Conservation (phyloP, 2,888 invertebrate species). For the Anticlea derivata region DNA sequence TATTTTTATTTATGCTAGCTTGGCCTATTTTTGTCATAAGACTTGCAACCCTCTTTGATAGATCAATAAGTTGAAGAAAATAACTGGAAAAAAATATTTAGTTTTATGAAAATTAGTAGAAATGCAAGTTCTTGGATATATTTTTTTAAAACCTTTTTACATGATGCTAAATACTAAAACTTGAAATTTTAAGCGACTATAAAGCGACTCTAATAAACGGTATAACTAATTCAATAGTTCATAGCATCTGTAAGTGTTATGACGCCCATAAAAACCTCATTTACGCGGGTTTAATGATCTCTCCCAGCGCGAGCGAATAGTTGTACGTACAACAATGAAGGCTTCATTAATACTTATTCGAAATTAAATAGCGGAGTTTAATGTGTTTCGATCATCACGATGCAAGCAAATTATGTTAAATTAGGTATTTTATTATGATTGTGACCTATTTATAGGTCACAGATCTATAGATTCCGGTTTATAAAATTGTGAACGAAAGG, state of each 20-base stretch:
- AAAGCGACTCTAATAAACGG: conserved; percentile 66
- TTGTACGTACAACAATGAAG: conserved; percentile 39
- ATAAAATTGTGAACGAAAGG: too few species aligned
- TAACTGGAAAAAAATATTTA: not conserved
- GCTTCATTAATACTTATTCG: conserved; percentile 53
- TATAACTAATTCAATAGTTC: conserved; percentile 74
- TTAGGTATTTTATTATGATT: not conserved
- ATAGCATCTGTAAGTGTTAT: conserved; percentile 69
- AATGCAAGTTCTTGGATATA: too few species aligned
- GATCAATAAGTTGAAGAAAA: not conserved
- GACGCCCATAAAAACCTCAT: conserved; percentile 71
- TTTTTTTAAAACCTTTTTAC: too few species aligned
- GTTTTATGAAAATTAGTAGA: too few species aligned
- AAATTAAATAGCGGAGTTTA: conserved; percentile 54
- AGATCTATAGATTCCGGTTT: too few species aligned
- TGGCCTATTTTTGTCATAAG: conserved; percentile 29
- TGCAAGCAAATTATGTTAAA: not conserved
- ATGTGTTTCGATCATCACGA: conserved; percentile 1
- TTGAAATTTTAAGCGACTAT: conserved; percentile 56
- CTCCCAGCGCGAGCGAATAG: conserved; percentile 51
- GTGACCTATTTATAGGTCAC: too few species aligned
- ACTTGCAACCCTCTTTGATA: not conserved
- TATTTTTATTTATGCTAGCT: conserved; percentile 46
- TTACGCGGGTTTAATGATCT: conserved; percentile 66
- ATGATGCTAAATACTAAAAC: conserved; percentile 37